Base-by-base conservation (phyloP, 2,888 invertebrate genomes). In the Drosophila kokeensis region DNA sequence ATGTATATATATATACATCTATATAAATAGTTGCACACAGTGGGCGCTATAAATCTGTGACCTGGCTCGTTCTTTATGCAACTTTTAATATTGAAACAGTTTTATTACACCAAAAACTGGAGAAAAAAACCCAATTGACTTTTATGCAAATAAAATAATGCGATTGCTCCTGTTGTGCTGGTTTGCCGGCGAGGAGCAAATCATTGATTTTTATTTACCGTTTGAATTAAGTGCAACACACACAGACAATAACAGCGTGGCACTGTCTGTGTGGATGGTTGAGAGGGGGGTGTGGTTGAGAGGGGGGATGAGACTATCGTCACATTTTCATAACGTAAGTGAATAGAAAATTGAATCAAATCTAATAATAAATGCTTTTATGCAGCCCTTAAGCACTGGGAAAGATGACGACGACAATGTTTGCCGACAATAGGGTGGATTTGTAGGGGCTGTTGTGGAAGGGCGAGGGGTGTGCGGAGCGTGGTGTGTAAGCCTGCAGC, bases 301-400 rank as follows among this genome's bases (percentile, higher is more conserved):
- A 27, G 34, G 4, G 36, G 27, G 57, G 53, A 32, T 29, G 42
- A 57, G 61, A 60, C 61, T 65, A 70, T 73, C 73, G 82, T 83
- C 82, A 87, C 87, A 87, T 87, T 87, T 87, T 87, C 87, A 87
- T 88, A 87, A 87, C 80, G 87, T 88, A 87, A 87, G 87, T 87
- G 88, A 87, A 87, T 88, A 87, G 87, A 87, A 87, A 87, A 87
- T 87, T 87, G 87, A 87, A 87, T 87, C 86, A 87, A 87, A 88
- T 87, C 87, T 88, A 87, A 87, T 87, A 87, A 88, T 87, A 87
- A 87, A 87, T 88, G 87, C 87, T 87, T 87, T 87, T 87, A 87
- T 88, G 87, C 87, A 88, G 87, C 87, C 87, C 87, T 87, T 88
- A 87, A 87, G 87, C 87, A 87, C 88, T 87, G 78, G 82, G 84